Evolutionary conservation across 2,113 vertebrate species (phyloP).

Genomic region (Hydropotes inermis): DNA sequence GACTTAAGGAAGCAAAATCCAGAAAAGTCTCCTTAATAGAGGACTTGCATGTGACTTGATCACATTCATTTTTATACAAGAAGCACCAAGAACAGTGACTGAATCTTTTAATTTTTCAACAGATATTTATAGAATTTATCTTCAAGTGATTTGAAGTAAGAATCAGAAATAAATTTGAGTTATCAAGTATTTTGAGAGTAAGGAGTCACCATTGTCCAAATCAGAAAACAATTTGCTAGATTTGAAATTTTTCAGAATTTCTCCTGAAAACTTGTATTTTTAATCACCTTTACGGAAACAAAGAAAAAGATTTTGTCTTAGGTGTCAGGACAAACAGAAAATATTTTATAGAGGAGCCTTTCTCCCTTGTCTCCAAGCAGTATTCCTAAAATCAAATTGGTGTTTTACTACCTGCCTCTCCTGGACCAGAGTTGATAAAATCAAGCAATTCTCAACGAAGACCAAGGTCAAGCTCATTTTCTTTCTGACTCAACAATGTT

Average conservation of each 20-base stretch:
- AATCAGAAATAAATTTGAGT: background rate
- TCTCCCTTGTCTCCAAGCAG: background rate
- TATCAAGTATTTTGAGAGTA: background rate
- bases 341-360: background rate
- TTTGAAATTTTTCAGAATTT: slow-evolving; percentile 2
- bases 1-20: background rate
- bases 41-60: background rate
- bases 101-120: slow-evolving; percentile 6
- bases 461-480: slow-evolving; percentile 6
- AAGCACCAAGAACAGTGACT: background rate
- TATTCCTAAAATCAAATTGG: background rate
- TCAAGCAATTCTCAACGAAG: slow-evolving; percentile 26
- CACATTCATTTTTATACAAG: background rate
- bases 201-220: background rate
- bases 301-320: background rate
- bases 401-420: slow-evolving; percentile 33
- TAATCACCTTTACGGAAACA: background rate
- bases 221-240: background rate
- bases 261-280: background rate
- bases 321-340: slow-evolving; percentile 21
- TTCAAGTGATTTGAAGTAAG: background rate
- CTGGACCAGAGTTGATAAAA: background rate
- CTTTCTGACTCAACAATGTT: background rate
- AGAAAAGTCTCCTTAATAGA: background rate
- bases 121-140: slow-evolving; percentile 12